phyloP scores from a whole-genome alignment of 2,113 vertebrate genomes.

The Mormyrus lacerda region DNA sequence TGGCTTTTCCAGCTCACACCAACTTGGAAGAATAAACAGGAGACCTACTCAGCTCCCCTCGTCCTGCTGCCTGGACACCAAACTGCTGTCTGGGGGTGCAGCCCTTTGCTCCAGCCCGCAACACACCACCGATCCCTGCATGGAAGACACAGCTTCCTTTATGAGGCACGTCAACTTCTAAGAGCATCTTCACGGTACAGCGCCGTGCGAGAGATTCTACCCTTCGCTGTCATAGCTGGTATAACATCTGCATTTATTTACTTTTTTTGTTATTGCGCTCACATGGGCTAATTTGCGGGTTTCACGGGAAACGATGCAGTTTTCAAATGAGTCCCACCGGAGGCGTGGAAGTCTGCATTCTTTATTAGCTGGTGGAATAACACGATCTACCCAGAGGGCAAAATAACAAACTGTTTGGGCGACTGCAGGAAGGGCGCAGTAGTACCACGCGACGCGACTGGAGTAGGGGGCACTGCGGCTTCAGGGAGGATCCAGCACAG shows the following conservation, averaged over 20 bases:
- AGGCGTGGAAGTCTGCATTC: not conserved
- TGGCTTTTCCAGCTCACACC: not conserved
- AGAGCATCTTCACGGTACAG: not conserved
- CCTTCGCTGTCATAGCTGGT: not conserved
- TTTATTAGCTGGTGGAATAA: constrained; percentile 1
- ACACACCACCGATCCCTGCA: not conserved
- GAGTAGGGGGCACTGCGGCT: not conserved
- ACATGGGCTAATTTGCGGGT: not conserved
- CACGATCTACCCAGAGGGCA: not conserved
- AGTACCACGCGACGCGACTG: not conserved
- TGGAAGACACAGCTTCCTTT: not conserved
- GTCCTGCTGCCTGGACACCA: not conserved
- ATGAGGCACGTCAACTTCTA: not conserved
- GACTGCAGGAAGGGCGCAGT: not conserved
- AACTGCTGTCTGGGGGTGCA: not conserved
- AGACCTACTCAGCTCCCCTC: not conserved
- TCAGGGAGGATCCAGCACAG: not conserved
- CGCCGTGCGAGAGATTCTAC: not conserved
- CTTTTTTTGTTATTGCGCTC: not conserved
- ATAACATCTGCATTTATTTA: not conserved
- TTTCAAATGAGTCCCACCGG: constrained; percentile 5
- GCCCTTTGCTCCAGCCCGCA: not conserved
- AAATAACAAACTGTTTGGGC: not conserved
- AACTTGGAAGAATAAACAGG: not conserved
- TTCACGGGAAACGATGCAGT: not conserved